Base-by-base conservation (phyloP, 2,113 vertebrate genomes). In the Panthera leo region DNA sequence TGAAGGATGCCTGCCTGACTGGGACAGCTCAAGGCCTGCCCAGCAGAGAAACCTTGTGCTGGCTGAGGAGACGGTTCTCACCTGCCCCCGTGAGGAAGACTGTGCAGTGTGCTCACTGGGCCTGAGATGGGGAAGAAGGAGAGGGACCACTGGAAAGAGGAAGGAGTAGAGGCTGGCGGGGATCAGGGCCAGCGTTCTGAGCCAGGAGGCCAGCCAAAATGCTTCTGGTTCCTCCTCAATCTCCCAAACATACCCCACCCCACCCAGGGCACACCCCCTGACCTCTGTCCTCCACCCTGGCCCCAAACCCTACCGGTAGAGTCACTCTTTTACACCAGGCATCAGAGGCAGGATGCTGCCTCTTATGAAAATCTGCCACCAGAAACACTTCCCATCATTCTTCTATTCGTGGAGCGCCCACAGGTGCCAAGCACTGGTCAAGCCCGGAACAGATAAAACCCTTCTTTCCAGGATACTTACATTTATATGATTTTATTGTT, bases 341-440 rank as follows among this genome's bases (percentile, higher is more conserved):
- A 25, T 18, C 53, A 16, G 42, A 42, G 19, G 31, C 63, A 71
- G 61, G 16, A 36, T 7, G n/a, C 21, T 18, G 58, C 42, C n/a
- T 94, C 63, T 68, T 18, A 13, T 0, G 2, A 85, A 71, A 87
- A 48, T 21, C 70, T 53, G 7, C 55, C 61, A 6, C 51, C 51
- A 18, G 91, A 84, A 96, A 91, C 58, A 42, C 29, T 42, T 82
- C 27, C 39, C 8, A 5, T 31, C 14, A 27, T 31, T 7, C 73
- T n/a, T 67, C 39, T 10, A 51, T 12, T 11, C 70, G 18, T 0
- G 21, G 23, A 45, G 65, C 2, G 3, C 63, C 42, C 55, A 13
- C 7, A 8, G 0, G 4, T 0, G 2, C 67, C 7, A 31, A 36
- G 13, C 3, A 14, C 39, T 4, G 16, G 29, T 61, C n/a, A 45